phyloP scores from a whole-genome alignment of 2,113 vertebrate species.

The Antechinus flavipes region DNA sequence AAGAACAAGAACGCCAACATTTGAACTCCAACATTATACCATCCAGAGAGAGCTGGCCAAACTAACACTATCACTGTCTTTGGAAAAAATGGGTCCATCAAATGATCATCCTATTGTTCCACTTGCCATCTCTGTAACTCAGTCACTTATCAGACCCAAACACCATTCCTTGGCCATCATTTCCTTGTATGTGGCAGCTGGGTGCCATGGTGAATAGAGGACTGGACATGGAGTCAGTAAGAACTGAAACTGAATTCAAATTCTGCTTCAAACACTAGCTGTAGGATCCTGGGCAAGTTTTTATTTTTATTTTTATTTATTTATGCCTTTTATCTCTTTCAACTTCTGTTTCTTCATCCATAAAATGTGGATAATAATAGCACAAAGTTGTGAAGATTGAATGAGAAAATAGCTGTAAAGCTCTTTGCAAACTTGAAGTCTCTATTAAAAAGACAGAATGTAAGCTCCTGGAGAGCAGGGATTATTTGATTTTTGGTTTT shows the following conservation, averaged over 20 bases:
- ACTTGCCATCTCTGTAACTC: background rate
- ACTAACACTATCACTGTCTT: background rate
- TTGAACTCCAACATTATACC: too few species aligned
- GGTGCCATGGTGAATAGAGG: background rate
- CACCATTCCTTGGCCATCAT: background rate
- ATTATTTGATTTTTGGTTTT: background rate
- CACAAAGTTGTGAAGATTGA: background rate
- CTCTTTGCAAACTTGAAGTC: background rate
- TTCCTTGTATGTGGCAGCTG: background rate
- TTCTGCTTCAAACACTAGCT: background rate
- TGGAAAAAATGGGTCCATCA: background rate
- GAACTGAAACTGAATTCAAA: background rate
- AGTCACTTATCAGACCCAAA: background rate
- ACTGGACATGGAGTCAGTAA: background rate
- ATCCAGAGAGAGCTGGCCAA: background rate
- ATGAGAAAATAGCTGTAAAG: background rate
- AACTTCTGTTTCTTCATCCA: background rate
- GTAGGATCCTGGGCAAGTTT: background rate
- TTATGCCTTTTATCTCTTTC: background rate
- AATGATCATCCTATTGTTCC: background rate
- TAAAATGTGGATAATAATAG: background rate
- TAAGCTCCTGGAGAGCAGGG: background rate
- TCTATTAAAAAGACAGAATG: background rate
- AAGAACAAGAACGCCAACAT: too few species aligned
- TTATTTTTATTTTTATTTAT: background rate